phyloP scores from a whole-genome alignment of 2,113 vertebrate species.

The Phaethon lepturus region DNA sequence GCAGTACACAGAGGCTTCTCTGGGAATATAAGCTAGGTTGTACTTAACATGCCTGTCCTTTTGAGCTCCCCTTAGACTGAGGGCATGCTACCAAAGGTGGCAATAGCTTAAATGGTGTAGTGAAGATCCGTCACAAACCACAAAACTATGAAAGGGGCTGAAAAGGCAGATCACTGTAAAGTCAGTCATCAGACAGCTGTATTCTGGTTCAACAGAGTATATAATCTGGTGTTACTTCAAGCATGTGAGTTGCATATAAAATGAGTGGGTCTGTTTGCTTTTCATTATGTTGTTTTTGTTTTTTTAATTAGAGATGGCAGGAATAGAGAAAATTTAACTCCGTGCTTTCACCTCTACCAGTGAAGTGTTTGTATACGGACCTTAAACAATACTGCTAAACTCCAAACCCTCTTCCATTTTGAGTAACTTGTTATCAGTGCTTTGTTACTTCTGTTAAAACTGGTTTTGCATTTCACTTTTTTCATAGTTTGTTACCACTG shows the following conservation, averaged over 20 bases:
- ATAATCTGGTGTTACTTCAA: neutral
- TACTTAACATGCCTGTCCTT: neutral
- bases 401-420: no score
- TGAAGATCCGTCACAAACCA: neutral
- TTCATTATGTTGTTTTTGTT: neutral
- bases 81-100: neutral
- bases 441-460: neutral
- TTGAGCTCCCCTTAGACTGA: neutral
- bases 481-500: neutral
- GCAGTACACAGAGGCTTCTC: neutral
- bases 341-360: neutral
- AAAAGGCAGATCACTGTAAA: neutral
- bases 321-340: neutral
- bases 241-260: neutral
- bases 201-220: accelerated
- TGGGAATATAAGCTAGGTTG: neutral
- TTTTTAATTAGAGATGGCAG: neutral
- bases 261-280: neutral
- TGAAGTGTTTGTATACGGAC: neutral
- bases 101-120: neutral
- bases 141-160: neutral
- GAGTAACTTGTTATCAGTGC: neutral
- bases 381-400: no score
- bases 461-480: neutral
- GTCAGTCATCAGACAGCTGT: neutral